A percentile compares a stretch with the other conserved stretches of the same genome.
These are phyloP conservation scores for Hemibagrus wyckioides DNA, from an alignment of 2,113 vertebrate genomes.

Conservation along the genomic window DNA sequence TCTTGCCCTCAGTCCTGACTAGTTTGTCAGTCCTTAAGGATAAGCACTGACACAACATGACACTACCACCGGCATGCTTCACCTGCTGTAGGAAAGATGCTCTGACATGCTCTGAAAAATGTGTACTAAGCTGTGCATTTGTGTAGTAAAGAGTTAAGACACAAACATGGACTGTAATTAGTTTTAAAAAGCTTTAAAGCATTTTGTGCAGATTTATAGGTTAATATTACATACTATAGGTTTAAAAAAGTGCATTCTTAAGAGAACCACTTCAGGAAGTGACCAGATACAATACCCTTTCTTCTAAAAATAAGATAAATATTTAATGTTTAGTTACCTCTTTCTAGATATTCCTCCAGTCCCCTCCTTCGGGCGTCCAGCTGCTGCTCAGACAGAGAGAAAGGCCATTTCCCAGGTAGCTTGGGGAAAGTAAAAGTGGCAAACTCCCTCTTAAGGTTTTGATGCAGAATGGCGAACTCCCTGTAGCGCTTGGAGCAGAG, in stretches of 20 bases:
- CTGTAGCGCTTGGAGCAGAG: slow-evolving; percentile 95
- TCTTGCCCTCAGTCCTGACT: not conserved
- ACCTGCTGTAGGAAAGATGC: not conserved
- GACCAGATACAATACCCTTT: not conserved
- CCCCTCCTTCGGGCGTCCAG: slow-evolving; percentile 88
- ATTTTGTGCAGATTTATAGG: not conserved
- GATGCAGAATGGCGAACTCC: slow-evolving; percentile 91
- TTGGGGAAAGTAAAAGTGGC: slow-evolving; percentile 93
- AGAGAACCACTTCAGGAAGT: not conserved
- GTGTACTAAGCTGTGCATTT: not conserved
- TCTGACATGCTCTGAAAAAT: not conserved
- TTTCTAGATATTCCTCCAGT: slow-evolving; percentile 94
- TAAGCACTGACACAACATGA: not conserved
- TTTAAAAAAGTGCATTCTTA: not conserved
- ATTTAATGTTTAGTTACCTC: slow-evolving; percentile 70
- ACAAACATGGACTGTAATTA: not conserved
- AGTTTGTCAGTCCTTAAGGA: not conserved
- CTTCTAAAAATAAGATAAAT: not conserved
- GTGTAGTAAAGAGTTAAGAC: not conserved
- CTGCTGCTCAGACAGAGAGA: slow-evolving; percentile 94
- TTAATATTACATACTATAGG: not conserved
- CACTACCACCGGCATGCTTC: not conserved
- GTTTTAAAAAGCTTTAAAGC: not conserved
- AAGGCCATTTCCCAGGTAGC: slow-evolving; percentile 96
- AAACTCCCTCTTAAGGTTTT: slow-evolving; percentile 95